A percentile compares a stretch with the other conserved stretches of the same genome.
Evolutionary conservation across 2,888 invertebrate genomes (phyloP).

Genomic region (Magallana nippona): DNA sequence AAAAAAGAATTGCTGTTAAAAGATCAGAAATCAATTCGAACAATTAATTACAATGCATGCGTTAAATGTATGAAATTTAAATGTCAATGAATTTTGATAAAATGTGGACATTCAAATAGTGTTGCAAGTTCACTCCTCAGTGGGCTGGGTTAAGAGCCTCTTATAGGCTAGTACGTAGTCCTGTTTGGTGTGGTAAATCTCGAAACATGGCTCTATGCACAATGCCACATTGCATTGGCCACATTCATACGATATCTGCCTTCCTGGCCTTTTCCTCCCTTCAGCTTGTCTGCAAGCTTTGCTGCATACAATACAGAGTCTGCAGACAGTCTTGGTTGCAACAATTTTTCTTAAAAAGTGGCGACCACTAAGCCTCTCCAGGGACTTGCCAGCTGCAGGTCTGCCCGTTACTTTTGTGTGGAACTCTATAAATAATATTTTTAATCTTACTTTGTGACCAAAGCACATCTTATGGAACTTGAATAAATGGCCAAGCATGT

Average conservation of each 20-base stretch:
- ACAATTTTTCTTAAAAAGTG: neutral
- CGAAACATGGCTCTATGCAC: constrained; percentile 43
- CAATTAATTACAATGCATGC: too few species aligned
- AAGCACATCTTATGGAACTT: too few species aligned
- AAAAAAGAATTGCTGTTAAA: too few species aligned
- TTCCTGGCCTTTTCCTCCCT: constrained; percentile 4
- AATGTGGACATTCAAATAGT: too few species aligned
- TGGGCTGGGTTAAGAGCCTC: neutral
- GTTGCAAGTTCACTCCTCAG: neutral
- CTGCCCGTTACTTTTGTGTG: neutral
- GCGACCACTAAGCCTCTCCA: neutral
- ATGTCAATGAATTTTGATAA: neutral
- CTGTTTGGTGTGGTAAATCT: constrained; percentile 35
- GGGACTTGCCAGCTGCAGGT: neutral
- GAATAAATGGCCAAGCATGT: too few species aligned
- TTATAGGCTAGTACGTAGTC: constrained; percentile 30
- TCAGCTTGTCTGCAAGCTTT: neutral
- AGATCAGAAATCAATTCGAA: too few species aligned
- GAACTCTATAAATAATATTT: neutral
- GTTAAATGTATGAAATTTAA: neutral
- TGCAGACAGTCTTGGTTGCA: neutral
- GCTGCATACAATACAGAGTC: neutral
- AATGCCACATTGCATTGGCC: constrained; percentile 30
- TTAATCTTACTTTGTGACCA: too few species aligned
- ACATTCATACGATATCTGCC: constrained; percentile 37